Evolutionary conservation across 2,113 vertebrate species (phyloP).

Genomic region (Blennius ocellaris): DNA sequence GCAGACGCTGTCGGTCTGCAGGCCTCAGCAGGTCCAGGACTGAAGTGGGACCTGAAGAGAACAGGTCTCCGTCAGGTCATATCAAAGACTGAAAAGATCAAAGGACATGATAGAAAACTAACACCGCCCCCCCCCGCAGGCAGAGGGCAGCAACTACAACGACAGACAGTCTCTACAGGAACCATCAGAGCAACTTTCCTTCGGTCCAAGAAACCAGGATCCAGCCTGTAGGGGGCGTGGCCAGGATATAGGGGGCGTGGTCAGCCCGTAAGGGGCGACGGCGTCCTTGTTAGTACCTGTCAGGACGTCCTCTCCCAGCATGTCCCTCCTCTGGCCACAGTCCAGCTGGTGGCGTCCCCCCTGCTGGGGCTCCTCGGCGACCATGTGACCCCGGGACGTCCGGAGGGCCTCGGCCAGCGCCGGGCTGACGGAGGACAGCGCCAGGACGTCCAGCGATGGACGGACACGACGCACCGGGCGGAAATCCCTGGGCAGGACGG

Average conservation of each 20-base stretch:
- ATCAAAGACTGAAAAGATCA: too few relatives aligned
- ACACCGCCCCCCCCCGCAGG: too few relatives aligned
- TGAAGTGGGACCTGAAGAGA: slow-evolving; percentile 86
- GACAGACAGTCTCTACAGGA: too few relatives aligned
- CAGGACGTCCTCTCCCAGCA: slow-evolving; percentile 86
- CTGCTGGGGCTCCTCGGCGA: slow-evolving; percentile 35
- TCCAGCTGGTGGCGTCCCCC: slow-evolving; percentile 87
- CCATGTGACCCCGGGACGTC: slow-evolving; percentile 84
- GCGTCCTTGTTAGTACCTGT: not conserved
- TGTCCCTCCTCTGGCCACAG: slow-evolving; percentile 85
- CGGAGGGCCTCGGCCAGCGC: slow-evolving; percentile 80
- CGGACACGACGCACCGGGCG: slow-evolving; percentile 89
- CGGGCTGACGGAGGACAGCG: slow-evolving; percentile 76
- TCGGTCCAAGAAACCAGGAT: too few relatives aligned
- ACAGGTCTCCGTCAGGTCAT: too few relatives aligned
- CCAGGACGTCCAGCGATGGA: slow-evolving; percentile 75
- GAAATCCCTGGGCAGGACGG: slow-evolving; percentile 87
- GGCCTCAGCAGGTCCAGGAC: slow-evolving; percentile 91
- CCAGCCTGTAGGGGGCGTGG: too few relatives aligned
- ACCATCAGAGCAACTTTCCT: too few relatives aligned
- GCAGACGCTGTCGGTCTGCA: slow-evolving; percentile 89
- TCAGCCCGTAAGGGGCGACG: too few relatives aligned
- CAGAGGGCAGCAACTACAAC: too few relatives aligned
- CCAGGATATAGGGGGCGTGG: too few relatives aligned
- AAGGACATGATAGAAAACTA: too few relatives aligned